Percentiles rank a stretch among this genome's conserved stretches.
These are phyloP conservation scores for Lepus oiostolus DNA, from an alignment of 2,797 vertebrate genomes.

Conservation along the genomic window DNA sequence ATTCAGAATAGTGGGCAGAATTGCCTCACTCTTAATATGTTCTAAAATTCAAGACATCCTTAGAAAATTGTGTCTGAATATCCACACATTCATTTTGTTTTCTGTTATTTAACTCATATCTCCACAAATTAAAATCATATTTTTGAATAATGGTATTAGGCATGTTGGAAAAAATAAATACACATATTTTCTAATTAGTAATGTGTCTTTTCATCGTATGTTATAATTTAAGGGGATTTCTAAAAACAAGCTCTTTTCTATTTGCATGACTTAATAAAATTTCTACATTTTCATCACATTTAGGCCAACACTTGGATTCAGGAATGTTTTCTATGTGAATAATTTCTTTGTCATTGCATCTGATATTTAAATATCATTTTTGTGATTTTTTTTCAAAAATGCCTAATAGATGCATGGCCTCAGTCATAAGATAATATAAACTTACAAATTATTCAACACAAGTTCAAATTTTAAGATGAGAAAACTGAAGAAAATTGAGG, in stretches of 20 bases:
- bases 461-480: neutral
- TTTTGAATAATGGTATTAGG: neutral
- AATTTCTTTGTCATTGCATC: neutral
- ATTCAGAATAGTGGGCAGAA: neutral
- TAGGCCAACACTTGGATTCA: neutral
- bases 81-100: neutral
- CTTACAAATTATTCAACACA: neutral
- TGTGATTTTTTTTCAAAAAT: conserved; percentile 9
- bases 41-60: neutral
- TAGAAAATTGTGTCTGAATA: neutral
- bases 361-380: neutral
- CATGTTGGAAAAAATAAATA: neutral
- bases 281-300: neutral
- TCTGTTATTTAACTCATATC: neutral
- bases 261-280: neutral
- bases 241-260: neutral
- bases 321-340: neutral
- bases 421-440: neutral
- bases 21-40: neutral
- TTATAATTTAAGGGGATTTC: neutral
- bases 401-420: neutral
- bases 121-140: neutral
- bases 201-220: neutral
- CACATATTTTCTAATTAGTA: neutral
- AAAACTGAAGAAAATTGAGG: neutral